phyloP scores from a whole-genome alignment of 2,888 invertebrate species.

The Pristionchus fissidentatus region DNA sequence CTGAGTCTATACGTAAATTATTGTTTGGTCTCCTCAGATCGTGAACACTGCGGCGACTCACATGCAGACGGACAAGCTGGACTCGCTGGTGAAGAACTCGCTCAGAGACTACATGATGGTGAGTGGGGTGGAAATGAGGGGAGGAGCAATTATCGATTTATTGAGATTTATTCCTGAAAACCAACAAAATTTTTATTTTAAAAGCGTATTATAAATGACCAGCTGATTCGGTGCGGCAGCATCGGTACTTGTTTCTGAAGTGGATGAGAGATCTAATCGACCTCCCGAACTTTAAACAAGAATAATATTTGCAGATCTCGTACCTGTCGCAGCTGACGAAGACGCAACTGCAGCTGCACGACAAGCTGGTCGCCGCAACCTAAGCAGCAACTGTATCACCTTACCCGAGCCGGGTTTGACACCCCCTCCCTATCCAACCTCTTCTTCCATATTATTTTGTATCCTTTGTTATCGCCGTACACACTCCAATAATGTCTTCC shows the following conservation, averaged over 20 bases:
- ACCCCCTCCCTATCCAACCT: not conserved
- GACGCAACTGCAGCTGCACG: conserved; percentile 95
- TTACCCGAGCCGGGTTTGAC: conserved; percentile 20
- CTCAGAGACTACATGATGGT: conserved; percentile 95
- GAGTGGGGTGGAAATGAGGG: not conserved
- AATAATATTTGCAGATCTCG: conserved; percentile 80
- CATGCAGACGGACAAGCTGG: conserved; percentile 89
- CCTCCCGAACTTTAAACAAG: not conserved
- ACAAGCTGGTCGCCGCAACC: conserved; percentile 83
- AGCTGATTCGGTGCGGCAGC: no score
- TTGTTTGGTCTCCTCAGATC: conserved; percentile 76
- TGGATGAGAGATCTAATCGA: not conserved
- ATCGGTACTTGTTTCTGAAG: not conserved
- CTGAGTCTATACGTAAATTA: no score
- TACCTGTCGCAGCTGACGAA: conserved; percentile 95
- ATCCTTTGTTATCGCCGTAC: not conserved
- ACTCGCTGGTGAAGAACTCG: conserved; percentile 93
- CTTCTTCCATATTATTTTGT: not conserved
- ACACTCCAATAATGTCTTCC: not conserved
- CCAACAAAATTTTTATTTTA: not conserved
- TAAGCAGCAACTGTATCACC: not conserved
- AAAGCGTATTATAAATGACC: not conserved
- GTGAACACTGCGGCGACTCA: conserved; percentile 91
- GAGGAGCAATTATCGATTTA: not conserved
- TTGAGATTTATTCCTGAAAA: not conserved